These are phyloP conservation scores for Drosophila tanythrix DNA, from an alignment of 2,888 invertebrate genomes.

Conservation along the genomic window DNA sequence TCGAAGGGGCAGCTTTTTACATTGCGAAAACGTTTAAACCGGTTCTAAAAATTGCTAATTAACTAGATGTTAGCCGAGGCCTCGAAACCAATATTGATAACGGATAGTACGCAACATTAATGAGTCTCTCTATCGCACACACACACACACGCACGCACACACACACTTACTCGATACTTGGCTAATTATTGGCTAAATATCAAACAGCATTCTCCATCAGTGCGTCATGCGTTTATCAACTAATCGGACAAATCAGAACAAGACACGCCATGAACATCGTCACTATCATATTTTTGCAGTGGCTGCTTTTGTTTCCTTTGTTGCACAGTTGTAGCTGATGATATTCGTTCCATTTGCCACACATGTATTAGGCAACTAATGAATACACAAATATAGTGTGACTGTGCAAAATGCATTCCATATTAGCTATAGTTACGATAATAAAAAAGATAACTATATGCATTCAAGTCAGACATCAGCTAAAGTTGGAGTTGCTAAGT, in stretches of 20 bases:
- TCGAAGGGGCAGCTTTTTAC: conserved; percentile 9
- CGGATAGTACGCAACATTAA: not conserved
- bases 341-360: conserved; percentile 7
- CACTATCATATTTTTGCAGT: not conserved
- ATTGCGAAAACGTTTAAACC: conserved; percentile 22
- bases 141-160: not conserved
- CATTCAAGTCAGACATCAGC: not conserved
- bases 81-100: conserved; percentile 12
- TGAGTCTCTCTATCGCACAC: not conserved
- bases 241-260: conserved; percentile 5
- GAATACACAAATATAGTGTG: not conserved
- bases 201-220: not conserved
- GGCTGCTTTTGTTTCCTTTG: not conserved
- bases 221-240: conserved; percentile 18
- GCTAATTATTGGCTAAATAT: conserved; percentile 2
- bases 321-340: not conserved
- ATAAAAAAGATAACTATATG: not conserved
- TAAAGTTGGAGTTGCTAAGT: not conserved
- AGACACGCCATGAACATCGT: conserved; percentile 1
- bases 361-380: not conserved
- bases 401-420: not conserved
- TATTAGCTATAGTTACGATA: not conserved
- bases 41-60: conserved; percentile 34
- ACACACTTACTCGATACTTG: not conserved
- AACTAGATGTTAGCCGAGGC: conserved; percentile 1